Evolutionary conservation across 2,888 invertebrate genomes (phyloP).

Genomic region (Minunthozetes semirufus): DNA sequence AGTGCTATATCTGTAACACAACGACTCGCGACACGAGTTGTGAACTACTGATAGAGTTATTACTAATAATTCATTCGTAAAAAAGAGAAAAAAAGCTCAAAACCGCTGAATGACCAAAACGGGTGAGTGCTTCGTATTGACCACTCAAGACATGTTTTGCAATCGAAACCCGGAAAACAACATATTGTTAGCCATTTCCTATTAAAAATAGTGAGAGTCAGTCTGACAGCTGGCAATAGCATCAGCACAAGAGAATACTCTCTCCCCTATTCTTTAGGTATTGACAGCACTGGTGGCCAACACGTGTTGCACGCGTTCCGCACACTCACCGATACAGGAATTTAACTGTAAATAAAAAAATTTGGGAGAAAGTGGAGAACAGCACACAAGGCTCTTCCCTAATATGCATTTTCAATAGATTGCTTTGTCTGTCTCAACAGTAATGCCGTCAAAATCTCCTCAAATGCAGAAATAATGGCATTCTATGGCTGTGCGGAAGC

Average conservation of each 20-base stretch:
- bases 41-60: constrained; percentile 2
- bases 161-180: constrained; percentile 28
- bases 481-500: constrained; percentile 2
- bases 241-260: background rate
- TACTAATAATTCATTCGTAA: constrained; percentile 10
- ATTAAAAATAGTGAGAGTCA: constrained; percentile 26
- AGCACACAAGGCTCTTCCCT: background rate
- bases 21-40: constrained; percentile 1
- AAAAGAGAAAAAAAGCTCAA: constrained; percentile 1
- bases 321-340: constrained; percentile 18
- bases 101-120: constrained; percentile 3
- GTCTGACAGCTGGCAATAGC: constrained; percentile 28
- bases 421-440: constrained; percentile 16
- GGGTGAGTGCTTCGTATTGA: constrained; percentile 7
- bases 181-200: constrained; percentile 1
- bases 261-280: constrained; percentile 4
- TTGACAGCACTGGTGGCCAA: constrained; percentile 13
- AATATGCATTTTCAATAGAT: background rate
- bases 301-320: constrained; percentile 24
- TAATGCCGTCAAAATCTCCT: constrained; percentile 14
- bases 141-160: constrained; percentile 16
- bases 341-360: constrained; percentile 30
- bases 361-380: background rate
- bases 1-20: constrained; percentile 22
- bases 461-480: background rate